Base-by-base conservation (phyloP, 2,113 vertebrate genomes). In the Odobenus rosmarus region DNA sequence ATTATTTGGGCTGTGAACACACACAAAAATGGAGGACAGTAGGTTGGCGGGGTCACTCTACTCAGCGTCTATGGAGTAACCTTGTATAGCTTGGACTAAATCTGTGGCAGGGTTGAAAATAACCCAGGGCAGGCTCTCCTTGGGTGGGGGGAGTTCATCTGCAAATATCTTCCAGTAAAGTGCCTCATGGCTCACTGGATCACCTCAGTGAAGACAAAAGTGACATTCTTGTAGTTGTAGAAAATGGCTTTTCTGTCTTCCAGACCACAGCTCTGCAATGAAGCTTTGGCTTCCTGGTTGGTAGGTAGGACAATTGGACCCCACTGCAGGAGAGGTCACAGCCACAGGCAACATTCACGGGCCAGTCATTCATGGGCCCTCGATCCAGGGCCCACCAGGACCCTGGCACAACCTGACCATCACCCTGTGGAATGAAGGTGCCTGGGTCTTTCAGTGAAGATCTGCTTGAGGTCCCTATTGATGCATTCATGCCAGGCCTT, bases 181-280 rank as follows among this genome's bases (percentile, higher is more conserved):
- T 24, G 55, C 8, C 36, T 39, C 3, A 0, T 23, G 33, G 36
- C 46, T 92, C 62, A 23, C 16, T 53, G 19, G 55, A 53, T 42
- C 8, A 61, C 81, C 51, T 80, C 5, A 18, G 15, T 24, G 51
- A 82, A 39, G 61, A 92, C 23, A 36, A 82, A 77, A 51, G 24
- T 49, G 24, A 31, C 36, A 57, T 88, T 85, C 18, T 13, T 59
- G 2, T 5, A n/a, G 9, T 9, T 51, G 51, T 72, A 93, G 69
- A 85, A 88, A 80, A 46, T 42, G 53, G 13, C 18, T 84, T 84
- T 82, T 79, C 72, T 88, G 59, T 71, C 83, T 88, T 53, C 51
- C 10, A 33, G 62, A 10, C 8, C 93, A 92, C 61, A 94, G 16
- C 62, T 51, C 33, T 93, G 36, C 69, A 28, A 1, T 16, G 8